These are phyloP conservation scores for Sorex fumeus DNA, from an alignment of 2,113 vertebrate species.

Conservation along the genomic window DNA sequence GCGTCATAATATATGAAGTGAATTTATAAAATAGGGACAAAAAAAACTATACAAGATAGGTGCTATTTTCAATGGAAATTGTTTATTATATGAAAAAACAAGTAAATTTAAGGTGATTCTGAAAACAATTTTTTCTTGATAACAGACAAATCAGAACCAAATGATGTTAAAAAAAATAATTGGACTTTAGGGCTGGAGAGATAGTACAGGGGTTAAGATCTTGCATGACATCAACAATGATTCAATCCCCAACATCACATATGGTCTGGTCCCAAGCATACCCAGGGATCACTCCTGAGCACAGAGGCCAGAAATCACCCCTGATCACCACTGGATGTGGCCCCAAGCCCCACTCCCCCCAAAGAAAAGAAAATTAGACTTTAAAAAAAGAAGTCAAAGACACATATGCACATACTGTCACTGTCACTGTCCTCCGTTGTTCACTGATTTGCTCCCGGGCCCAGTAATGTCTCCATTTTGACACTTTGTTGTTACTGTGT, in stretches of 20 bases:
- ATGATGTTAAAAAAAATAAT: neutral
- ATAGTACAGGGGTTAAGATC: too few relatives aligned
- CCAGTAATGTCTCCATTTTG: too few relatives aligned
- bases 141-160: slow-evolving; percentile 32
- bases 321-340: too few relatives aligned
- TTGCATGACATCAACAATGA: too few relatives aligned
- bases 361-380: neutral
- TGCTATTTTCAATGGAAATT: neutral
- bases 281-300: too few relatives aligned
- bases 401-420: neutral
- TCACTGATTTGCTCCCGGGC: too few relatives aligned
- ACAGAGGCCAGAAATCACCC: too few relatives aligned
- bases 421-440: too few relatives aligned
- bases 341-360: too few relatives aligned
- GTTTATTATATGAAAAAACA: slow-evolving; percentile 1
- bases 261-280: too few relatives aligned
- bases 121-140: slow-evolving; percentile 14
- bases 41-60: slow-evolving; percentile 26
- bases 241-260: too few relatives aligned
- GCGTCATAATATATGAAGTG: slow-evolving; percentile 25
- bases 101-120: neutral
- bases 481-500: too few relatives aligned
- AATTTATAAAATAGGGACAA: slow-evolving; percentile 10
- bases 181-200: neutral
- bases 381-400: slow-evolving; percentile 12